Evolutionary conservation across 2,888 invertebrate genomes (phyloP).

Genomic region (Trachelus stipa): DNA sequence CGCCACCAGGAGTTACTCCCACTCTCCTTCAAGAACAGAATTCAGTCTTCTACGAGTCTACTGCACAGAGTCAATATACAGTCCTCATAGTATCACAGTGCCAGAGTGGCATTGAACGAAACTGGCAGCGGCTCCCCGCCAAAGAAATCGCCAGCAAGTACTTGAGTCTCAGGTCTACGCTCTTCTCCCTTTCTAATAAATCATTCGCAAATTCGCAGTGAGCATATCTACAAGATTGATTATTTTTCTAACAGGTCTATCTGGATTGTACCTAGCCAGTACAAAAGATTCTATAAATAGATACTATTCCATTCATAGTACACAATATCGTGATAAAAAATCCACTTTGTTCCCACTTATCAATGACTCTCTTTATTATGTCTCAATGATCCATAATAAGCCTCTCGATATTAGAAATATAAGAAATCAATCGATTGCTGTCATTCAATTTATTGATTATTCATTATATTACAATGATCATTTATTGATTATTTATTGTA

Average conservation of each 20-base stretch:
- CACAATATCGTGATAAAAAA: too few relatives aligned
- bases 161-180: background rate
- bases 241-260: background rate
- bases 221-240: background rate
- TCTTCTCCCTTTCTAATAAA: background rate
- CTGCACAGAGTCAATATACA: conserved; percentile 22
- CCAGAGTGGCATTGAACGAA: background rate
- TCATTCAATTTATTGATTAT: background rate
- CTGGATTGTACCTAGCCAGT: too few relatives aligned
- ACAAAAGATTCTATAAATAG: background rate
- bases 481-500: background rate
- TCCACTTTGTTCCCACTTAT: too few relatives aligned
- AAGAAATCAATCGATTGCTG: too few relatives aligned
- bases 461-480: background rate
- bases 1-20: conserved; percentile 43
- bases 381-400: background rate
- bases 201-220: background rate
- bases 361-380: too few relatives aligned
- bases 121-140: background rate
- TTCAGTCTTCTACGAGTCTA: conserved; percentile 45
- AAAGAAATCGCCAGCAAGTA: background rate
- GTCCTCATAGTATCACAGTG: background rate
- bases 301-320: too few relatives aligned
- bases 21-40: conserved; percentile 42
- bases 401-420: background rate